A percentile compares a stretch with the other conserved stretches of the same genome.
Conservation (phyloP, 2,113 vertebrate species). For the Burhinus bistriatus region DNA sequence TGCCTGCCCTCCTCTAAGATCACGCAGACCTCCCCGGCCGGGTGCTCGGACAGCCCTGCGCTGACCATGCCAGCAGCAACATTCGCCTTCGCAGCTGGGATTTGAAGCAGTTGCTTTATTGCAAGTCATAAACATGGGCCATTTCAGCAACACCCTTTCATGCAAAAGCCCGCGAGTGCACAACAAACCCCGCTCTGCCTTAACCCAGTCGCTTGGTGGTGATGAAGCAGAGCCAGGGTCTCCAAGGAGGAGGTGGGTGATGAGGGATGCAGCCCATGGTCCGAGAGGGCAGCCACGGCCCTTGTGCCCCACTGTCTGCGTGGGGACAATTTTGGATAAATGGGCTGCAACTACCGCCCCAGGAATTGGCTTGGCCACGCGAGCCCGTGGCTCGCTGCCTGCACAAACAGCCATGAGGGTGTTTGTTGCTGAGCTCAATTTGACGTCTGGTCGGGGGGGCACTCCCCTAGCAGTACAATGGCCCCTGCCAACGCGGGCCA, state of each 20-base stretch:
- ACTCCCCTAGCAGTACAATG: not conserved
- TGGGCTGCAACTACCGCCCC: not conserved
- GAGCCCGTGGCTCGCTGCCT: not conserved
- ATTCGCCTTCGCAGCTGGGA: not conserved
- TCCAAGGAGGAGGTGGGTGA: not conserved
- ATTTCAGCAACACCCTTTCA: not conserved
- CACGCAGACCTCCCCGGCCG: not conserved
- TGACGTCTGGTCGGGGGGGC: not conserved
- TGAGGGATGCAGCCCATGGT: not conserved
- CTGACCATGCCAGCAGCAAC: slow-evolving; percentile 22
- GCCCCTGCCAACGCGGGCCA: not conserved
- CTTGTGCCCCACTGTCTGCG: not conserved
- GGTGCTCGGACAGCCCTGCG: not conserved
- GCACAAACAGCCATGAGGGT: not conserved
- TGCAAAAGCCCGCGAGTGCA: accelerated
- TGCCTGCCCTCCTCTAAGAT: not conserved
- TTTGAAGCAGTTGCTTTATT: slow-evolving; percentile 18
- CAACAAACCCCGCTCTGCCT: not conserved
- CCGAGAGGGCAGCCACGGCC: not conserved
- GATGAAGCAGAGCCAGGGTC: not conserved
- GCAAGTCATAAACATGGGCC: not conserved
- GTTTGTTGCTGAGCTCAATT: not conserved
- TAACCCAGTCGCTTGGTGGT: not conserved
- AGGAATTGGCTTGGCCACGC: not conserved
- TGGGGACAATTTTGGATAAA: not conserved